Evolutionary conservation across 2,888 invertebrate genomes (phyloP), one percentile per base, ranked within the genome.

Genomic region (Latheticus oryzae): DNA sequence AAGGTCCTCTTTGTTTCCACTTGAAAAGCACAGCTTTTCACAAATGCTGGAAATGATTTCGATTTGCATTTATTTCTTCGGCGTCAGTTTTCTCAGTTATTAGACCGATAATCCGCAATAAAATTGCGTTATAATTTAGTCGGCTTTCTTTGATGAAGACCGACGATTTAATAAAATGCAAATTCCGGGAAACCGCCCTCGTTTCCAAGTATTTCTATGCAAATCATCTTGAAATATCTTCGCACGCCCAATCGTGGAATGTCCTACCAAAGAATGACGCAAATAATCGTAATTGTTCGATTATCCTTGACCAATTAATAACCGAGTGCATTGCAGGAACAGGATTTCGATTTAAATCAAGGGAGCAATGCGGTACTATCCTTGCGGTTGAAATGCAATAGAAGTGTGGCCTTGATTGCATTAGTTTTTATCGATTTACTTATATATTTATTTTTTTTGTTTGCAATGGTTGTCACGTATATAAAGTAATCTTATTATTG

Each of bases 341-440:
- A 69, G 69, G 69, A 71, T 71, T 68, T 68, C 62, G 52, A 63
- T 60, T 48, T 28, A 32, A 38, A 50, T 33, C 50, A 50, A 64
- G 63, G 64, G 62, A 65, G 58, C 57, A 65, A 63, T 61, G 62
- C 61, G 67, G 61, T 64, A 62, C 61, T 63, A 68, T 70, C 70
- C 68, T 70, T 69, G 69, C 62, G 66, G 64, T 67, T 70, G 60
- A 66, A 70, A 62, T 69, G 70, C 69, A 69, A 61, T 64, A 66
- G 65, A 68, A 61, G 58, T 57, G 52, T 58, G 64, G 60, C 72
- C 73, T 72, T 73, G 66, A 61, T 63, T 67, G 66, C 64, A 68
- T 64, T 63, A 60, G 62, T 63, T 67, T 67, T 62, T 57, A 45
- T 52, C 30, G 40, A 40, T 62, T 63, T n/a, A n/a, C n/a, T n/a